A percentile compares a stretch with the other conserved stretches of the same genome.
Conservation (phyloP, 2,113 vertebrate species). For the Scytalopus superciliaris region DNA sequence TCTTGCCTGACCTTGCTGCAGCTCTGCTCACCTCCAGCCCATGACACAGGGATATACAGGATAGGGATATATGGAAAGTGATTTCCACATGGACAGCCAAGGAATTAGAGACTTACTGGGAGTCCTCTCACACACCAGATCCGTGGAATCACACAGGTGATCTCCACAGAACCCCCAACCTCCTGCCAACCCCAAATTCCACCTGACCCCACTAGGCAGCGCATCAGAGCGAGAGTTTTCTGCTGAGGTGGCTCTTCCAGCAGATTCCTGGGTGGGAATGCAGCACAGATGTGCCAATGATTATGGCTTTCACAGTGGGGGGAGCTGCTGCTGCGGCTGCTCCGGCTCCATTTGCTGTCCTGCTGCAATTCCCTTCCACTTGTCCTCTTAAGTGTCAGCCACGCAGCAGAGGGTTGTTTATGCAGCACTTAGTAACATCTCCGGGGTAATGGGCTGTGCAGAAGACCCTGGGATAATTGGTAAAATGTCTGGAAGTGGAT, state of each 20-base stretch:
- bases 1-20: background rate
- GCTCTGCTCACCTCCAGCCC: background rate
- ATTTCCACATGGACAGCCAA: accelerated
- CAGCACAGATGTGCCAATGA: background rate
- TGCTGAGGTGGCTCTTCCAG: background rate
- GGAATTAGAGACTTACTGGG: accelerated
- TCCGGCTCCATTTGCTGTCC: conserved; percentile 33
- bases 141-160: accelerated
- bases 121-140: accelerated
- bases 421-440: conserved; percentile 49
- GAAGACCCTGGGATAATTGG: conserved; percentile 27
- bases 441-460: conserved; percentile 43
- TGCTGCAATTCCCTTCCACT: conserved; percentile 31
- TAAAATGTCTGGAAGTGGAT: conserved; percentile 41
- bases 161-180: accelerated
- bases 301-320: background rate
- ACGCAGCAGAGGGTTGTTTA: conserved; percentile 35
- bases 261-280: background rate
- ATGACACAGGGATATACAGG: accelerated
- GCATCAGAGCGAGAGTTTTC: background rate
- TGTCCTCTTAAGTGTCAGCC: conserved; percentile 50
- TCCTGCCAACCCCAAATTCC: background rate
- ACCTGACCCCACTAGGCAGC: accelerated
- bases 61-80: accelerated
- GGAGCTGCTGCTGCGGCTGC: background rate